Evolutionary conservation across 2,113 vertebrate genomes (phyloP).

Genomic region (Tichodroma muraria): DNA sequence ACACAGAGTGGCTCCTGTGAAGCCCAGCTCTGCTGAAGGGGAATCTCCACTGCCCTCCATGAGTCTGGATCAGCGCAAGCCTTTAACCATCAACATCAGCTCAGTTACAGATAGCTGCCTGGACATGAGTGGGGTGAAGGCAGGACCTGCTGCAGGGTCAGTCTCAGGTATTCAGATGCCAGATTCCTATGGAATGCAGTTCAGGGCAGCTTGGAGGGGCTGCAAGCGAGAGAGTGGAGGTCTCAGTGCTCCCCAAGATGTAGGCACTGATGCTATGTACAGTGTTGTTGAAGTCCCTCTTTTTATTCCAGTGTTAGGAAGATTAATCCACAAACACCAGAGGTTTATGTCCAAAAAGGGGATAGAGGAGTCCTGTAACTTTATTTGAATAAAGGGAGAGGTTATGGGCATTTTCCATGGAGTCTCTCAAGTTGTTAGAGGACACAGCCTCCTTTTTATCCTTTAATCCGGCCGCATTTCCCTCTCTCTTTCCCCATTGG

Average conservation of each 20-base stretch:
- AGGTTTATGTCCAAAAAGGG: not conserved
- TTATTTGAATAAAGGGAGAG: not conserved
- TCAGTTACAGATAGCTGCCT: not conserved
- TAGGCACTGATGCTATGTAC: not conserved
- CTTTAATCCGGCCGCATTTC: fast-evolving
- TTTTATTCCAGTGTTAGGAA: not conserved
- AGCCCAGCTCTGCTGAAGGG: not conserved
- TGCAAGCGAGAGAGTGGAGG: not conserved
- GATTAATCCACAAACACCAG: not conserved
- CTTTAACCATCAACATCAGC: not conserved
- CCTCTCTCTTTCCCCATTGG: not conserved
- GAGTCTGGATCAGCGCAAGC: not conserved
- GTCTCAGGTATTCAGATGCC: not conserved
- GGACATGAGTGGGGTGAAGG: not conserved
- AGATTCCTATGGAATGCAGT: not conserved
- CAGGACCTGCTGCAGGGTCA: not conserved
- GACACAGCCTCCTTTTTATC: not conserved
- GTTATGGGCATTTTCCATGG: not conserved
- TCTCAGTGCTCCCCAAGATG: not conserved
- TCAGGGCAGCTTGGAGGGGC: not conserved
- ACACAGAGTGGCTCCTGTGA: not conserved
- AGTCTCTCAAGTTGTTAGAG: not conserved
- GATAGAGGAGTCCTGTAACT: not conserved
- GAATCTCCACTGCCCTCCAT: fast-evolving
- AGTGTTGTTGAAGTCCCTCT: not conserved